Percentiles rank a stretch among this genome's conserved stretches.
These are phyloP conservation scores for Rhinoraja longicauda DNA, from an alignment of 2,797 vertebrate genomes.

Conservation along the genomic window DNA sequence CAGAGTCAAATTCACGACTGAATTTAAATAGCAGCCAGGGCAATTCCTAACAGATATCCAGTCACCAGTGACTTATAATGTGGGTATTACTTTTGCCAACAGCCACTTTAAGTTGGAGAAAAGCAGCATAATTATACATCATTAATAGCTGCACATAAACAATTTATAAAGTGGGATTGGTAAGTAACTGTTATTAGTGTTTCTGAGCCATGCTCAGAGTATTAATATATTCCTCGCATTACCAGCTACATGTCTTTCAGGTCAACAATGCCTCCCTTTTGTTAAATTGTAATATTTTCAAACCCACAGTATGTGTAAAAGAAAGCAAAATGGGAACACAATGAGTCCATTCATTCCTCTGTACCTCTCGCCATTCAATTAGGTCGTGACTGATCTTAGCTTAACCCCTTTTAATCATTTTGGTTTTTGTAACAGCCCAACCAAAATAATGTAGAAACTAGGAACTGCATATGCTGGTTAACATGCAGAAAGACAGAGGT, in stretches of 20 bases:
- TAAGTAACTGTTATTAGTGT: background rate
- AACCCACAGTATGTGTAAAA: background rate
- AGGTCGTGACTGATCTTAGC: background rate
- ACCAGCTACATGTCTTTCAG: background rate
- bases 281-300: background rate
- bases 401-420: background rate
- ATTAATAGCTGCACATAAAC: conserved; percentile 3
- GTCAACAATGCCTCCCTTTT: background rate
- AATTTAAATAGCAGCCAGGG: background rate
- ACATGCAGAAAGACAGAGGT: no score
- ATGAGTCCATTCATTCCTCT: background rate
- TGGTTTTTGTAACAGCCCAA: background rate
- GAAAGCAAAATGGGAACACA: background rate
- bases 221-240: background rate
- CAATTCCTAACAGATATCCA: background rate
- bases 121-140: background rate
- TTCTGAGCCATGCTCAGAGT: background rate
- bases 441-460: no score
- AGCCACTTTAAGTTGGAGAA: background rate
- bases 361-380: background rate
- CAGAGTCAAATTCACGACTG: background rate
- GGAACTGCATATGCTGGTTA: no score
- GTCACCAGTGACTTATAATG: background rate
- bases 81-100: conserved; percentile 3
- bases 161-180: background rate